These are phyloP conservation scores for Mythimna lalbum DNA, from an alignment of 2,888 invertebrate genomes.

Conservation along the genomic window DNA sequence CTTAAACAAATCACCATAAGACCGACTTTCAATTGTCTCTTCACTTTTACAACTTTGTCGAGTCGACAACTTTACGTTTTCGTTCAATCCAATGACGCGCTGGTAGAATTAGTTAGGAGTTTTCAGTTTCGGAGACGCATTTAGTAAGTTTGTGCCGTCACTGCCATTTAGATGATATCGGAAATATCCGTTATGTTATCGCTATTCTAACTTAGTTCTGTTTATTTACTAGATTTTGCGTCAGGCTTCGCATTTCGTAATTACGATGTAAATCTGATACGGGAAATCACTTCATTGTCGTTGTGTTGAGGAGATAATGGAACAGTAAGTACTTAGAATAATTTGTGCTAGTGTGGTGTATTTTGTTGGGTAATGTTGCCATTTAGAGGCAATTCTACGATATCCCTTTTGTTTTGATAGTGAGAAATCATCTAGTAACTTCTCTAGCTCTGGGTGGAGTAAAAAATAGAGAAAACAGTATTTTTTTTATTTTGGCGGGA, in stretches of 20 bases:
- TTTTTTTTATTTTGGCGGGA: too few relatives aligned
- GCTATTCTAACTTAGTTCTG: slow-evolving; percentile 38
- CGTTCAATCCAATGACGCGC: slow-evolving; percentile 20
- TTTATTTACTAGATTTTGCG: slow-evolving; percentile 45
- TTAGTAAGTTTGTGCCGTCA: slow-evolving; percentile 31
- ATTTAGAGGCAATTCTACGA: background rate
- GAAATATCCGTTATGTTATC: slow-evolving; percentile 60
- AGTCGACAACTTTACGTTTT: slow-evolving; percentile 39
- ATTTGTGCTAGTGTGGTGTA: background rate
- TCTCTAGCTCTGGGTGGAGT: too few relatives aligned
- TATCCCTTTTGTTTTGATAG: background rate
- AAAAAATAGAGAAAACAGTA: too few relatives aligned
- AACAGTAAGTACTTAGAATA: background rate
- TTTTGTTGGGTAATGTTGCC: background rate
- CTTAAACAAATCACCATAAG: slow-evolving; percentile 23
- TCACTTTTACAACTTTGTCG: slow-evolving; percentile 30
- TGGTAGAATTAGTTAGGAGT: background rate
- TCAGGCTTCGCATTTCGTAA: slow-evolving; percentile 15
- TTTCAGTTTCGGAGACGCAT: slow-evolving; percentile 30
- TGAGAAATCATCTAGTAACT: background rate
- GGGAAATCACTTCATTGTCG: slow-evolving; percentile 31
- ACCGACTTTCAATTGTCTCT: slow-evolving; percentile 13
- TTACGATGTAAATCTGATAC: slow-evolving; percentile 28
- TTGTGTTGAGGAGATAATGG: background rate
- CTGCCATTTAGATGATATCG: slow-evolving; percentile 60